Evolutionary conservation across 2,888 invertebrate species (phyloP).

Genomic region (Caenorhabditis sp.): DNA sequence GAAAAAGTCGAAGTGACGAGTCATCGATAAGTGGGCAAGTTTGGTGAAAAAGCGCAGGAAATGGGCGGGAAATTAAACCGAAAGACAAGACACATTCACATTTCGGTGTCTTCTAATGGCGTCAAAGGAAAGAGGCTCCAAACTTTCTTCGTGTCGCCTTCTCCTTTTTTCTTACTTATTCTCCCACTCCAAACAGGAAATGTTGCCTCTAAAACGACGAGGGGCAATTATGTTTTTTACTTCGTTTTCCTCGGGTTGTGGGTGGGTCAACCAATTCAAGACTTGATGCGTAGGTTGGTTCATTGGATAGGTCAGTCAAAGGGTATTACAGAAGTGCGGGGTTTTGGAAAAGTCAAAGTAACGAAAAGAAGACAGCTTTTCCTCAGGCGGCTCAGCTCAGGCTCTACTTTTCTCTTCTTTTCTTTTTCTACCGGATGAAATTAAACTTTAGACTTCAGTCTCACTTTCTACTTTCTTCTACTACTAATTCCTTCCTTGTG

Average conservation of each 20-base stretch:
- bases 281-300: slow-evolving; percentile 34
- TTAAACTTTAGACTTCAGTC: slow-evolving; percentile 63
- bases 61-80: slow-evolving; percentile 42
- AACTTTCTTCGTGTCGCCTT: slow-evolving; percentile 39
- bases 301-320: not conserved
- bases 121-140: slow-evolving; percentile 46
- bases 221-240: slow-evolving; percentile 51
- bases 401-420: not conserved
- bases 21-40: not conserved
- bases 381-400: not conserved
- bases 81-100: not conserved
- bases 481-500: slow-evolving; percentile 25
- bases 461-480: slow-evolving; percentile 27
- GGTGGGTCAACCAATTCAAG: slow-evolving; percentile 44
- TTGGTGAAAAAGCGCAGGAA: slow-evolving; percentile 11
- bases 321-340: no score
- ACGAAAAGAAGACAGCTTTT: no score
- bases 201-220: slow-evolving; percentile 41
- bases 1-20: slow-evolving; percentile 2
- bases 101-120: slow-evolving; percentile 39
- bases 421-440: slow-evolving; percentile 43
- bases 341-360: no score
- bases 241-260: not conserved
- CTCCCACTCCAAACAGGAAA: slow-evolving; percentile 49
- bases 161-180: not conserved